Evolutionary conservation across 2,888 invertebrate genomes (phyloP), one percentile per base, ranked within the genome.

Genomic region (Sympetrum striolatum): DNA sequence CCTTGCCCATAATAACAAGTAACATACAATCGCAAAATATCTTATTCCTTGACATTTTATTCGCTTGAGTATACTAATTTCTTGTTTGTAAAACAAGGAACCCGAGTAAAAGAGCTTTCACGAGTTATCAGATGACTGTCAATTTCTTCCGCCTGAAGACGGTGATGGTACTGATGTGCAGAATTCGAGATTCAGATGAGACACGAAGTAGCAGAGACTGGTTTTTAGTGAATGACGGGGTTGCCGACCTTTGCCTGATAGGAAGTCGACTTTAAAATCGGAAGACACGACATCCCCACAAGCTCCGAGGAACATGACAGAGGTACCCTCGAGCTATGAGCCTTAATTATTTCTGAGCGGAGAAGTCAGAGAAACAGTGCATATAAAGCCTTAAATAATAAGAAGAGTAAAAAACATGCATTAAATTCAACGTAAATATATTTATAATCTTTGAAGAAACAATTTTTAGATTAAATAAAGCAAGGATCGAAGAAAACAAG

Each of bases 151-250:
- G 22, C 82, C 35, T 60, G 35, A 86, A 60, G 64, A 60, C 35
- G 86, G 35, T 58, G 58, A 31, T 14, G 58, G 86, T n/a, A 60
- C 60, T n/a, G 22, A 39, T 37, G 60, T 31, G 60, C 86, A 60
- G 60, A 86, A 37, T 37, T 31, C 73, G 35, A 60, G 37, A 37
- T 37, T 60, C 5, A 35, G 12, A 22, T 37, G 86, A 37, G 35
- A 58, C 18, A 35, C 58, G 82, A 12, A 37, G 35, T 22, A 64
- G 35, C 25, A 86, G 37, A 64, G 31, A 60, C 60, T 60, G 86
- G 86, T 86, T 64, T 60, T n/a, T 86, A 60, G 37, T 86, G 86
- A 86, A 86, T 86, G 86, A 60, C 86, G 60, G 86, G 86, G 60
- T 86, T 35, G 37, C 58, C 60, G 60, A 86, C 86, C 86, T 60